Percentiles rank a stretch among this genome's conserved stretches.
These are phyloP conservation scores for Antheraea pernyi DNA, from an alignment of 1,140 invertebrate species.

Conservation along the genomic window DNA sequence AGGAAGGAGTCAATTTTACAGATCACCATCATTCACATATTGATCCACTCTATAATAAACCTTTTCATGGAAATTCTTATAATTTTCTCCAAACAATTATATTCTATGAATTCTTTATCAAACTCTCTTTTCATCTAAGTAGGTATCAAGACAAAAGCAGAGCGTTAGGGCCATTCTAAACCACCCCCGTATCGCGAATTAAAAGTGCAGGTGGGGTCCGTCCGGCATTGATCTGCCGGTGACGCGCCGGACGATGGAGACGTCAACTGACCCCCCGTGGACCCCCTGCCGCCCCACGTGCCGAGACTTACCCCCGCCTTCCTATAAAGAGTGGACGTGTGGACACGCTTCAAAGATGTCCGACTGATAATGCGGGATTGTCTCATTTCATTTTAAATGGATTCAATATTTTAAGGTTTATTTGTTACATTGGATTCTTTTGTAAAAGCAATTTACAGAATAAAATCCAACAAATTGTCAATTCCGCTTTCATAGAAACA, in stretches of 20 bases:
- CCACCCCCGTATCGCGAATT: slow-evolving; percentile 51
- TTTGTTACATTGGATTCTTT: background rate
- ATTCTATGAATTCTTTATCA: too few relatives aligned
- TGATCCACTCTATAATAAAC: too few relatives aligned
- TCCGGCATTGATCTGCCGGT: slow-evolving; percentile 65
- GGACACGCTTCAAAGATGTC: slow-evolving; percentile 57
- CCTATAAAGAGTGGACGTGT: slow-evolving; percentile 37
- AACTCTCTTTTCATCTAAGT: too few relatives aligned
- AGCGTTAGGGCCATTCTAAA: slow-evolving; percentile 10
- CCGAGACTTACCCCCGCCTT: background rate
- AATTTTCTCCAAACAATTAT: too few relatives aligned
- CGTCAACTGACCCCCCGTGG: slow-evolving; percentile 25
- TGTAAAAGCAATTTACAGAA: too few relatives aligned
- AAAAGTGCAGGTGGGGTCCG: slow-evolving; percentile 66
- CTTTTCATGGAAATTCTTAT: too few relatives aligned
- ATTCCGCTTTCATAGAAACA: background rate
- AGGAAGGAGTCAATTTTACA: too few relatives aligned
- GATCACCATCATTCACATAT: too few relatives aligned
- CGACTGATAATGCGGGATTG: slow-evolving; percentile 43
- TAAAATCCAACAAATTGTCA: too few relatives aligned
- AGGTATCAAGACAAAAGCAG: slow-evolving; percentile 29
- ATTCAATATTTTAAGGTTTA: background rate
- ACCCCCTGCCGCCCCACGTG: slow-evolving; percentile 6
- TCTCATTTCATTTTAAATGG: background rate
- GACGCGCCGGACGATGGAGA: slow-evolving; percentile 47